phyloP scores from a whole-genome alignment of 2,113 vertebrate species.

The Bolborhynchus lineola region DNA sequence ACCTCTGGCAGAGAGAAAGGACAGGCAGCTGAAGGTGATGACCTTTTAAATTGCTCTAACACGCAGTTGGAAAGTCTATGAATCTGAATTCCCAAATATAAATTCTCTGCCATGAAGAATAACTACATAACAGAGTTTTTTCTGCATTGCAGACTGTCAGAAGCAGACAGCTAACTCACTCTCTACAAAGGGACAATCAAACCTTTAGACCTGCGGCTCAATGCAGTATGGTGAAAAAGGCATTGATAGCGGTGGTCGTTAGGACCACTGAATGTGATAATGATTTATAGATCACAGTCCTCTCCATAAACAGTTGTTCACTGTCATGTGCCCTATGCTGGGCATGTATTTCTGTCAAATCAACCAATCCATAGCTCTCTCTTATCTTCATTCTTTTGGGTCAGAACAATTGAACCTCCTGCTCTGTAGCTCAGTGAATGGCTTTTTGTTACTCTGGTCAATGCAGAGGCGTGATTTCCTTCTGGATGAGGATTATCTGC shows the following conservation, averaged over 20 bases:
- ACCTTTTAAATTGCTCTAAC: background rate
- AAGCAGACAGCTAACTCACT: background rate
- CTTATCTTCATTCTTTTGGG: background rate
- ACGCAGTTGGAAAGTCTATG: background rate
- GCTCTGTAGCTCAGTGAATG: background rate
- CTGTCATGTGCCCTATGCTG: background rate
- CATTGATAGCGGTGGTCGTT: background rate
- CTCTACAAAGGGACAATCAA: background rate
- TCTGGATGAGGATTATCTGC: background rate
- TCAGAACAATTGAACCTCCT: background rate
- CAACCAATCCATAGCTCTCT: background rate
- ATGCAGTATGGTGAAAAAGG: background rate
- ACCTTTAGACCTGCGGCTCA: background rate
- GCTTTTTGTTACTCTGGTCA: background rate
- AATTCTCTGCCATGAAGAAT: background rate
- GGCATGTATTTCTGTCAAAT: background rate
- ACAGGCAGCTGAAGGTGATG: background rate
- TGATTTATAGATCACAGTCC: background rate
- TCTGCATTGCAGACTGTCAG: background rate
- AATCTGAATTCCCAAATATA: background rate
- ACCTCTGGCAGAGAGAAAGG: background rate
- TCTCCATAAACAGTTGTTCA: background rate
- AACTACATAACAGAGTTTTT: background rate
- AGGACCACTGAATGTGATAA: background rate
- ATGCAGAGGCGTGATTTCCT: background rate